Conservation (phyloP, 2,113 vertebrate species). For the Gymnocephalus cernua region DNA sequence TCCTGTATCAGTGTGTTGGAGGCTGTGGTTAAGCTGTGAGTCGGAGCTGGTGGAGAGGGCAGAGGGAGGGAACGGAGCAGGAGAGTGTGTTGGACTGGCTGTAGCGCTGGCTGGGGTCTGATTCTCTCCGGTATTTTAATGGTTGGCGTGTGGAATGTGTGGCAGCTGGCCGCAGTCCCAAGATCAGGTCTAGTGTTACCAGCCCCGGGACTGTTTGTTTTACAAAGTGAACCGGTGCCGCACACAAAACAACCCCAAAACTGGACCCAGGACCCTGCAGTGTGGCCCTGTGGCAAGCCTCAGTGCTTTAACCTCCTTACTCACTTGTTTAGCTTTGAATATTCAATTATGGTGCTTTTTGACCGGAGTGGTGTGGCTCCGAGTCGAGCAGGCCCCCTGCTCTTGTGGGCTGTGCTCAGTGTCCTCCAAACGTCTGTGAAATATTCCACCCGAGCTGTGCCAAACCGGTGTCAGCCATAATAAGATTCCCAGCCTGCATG, state of each 20-base stretch:
- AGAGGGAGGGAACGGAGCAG: constrained; percentile 61
- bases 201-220: constrained; percentile 84
- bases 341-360: constrained; percentile 41
- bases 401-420: constrained; percentile 26
- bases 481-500: constrained; percentile 57
- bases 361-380: constrained; percentile 34
- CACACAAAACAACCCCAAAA: constrained; percentile 59
- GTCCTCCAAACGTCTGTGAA: constrained; percentile 48
- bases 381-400: constrained; percentile 7
- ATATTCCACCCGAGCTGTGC: constrained; percentile 65
- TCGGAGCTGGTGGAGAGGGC: constrained; percentile 51
- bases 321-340: constrained; percentile 50
- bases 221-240: constrained; percentile 80
- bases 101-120: constrained; percentile 67
- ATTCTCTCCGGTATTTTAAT: constrained; percentile 87
- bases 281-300: constrained; percentile 14
- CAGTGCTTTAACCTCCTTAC: constrained; percentile 26
- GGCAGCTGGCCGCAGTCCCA: constrained; percentile 79
- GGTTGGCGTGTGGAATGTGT: constrained; percentile 82
- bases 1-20: constrained; percentile 15
- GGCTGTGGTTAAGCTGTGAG: constrained; percentile 47
- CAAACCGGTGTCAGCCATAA: constrained; percentile 65
- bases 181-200: constrained; percentile 82
- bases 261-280: constrained; percentile 27
- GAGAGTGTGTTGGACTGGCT: constrained; percentile 48